Evolutionary conservation across 2,113 vertebrate species (phyloP).

Genomic region (Dicerorhinus sumatrensis): DNA sequence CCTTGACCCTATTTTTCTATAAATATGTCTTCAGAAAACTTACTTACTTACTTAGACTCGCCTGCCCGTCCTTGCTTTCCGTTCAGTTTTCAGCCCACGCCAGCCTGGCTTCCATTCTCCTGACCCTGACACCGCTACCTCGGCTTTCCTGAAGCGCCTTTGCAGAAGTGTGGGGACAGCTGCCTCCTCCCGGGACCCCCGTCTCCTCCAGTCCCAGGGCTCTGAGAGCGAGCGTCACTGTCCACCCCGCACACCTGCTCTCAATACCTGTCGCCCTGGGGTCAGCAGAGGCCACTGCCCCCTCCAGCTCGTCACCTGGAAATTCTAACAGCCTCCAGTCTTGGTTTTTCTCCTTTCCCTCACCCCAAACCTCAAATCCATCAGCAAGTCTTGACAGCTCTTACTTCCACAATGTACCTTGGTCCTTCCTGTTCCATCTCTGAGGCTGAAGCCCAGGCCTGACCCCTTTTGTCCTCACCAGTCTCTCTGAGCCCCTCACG

Average conservation of each 20-base stretch:
- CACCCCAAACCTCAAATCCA: accelerated
- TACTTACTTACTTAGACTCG: too few relatives aligned
- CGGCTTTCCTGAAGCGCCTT: background rate
- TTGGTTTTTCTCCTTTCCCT: background rate
- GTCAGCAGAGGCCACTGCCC: background rate
- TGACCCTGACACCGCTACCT: background rate
- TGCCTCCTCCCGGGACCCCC: background rate
- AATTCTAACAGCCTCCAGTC: background rate
- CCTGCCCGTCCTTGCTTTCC: background rate
- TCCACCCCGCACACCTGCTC: too few relatives aligned
- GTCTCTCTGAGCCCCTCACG: accelerated
- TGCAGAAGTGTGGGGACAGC: background rate
- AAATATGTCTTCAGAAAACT: background rate
- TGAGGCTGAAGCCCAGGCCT: background rate
- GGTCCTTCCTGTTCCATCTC: background rate
- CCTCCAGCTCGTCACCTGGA: background rate
- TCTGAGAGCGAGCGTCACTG: too few relatives aligned
- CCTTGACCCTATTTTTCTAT: background rate
- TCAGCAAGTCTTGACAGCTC: too few relatives aligned
- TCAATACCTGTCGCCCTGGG: accelerated
- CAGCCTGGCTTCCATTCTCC: background rate
- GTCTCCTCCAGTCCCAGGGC: background rate
- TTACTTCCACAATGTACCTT: background rate
- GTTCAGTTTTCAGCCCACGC: background rate
- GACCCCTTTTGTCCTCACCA: background rate